Evolutionary conservation across 2,888 invertebrate genomes (phyloP).

Genomic region (Epicampocera succincta): DNA sequence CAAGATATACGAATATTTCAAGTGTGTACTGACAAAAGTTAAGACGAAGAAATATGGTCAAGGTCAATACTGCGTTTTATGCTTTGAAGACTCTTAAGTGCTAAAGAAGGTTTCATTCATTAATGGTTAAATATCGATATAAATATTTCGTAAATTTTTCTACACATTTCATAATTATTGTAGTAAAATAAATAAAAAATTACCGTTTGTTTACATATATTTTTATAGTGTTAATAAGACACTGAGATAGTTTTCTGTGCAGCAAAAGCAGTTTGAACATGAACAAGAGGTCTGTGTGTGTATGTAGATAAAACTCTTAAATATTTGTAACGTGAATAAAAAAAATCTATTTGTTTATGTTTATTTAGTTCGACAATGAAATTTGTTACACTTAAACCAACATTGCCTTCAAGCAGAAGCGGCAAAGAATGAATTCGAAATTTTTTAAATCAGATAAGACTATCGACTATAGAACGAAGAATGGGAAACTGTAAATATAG

Average conservation of each 20-base stretch:
- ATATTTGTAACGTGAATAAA: neutral
- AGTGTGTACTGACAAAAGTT: too few species aligned
- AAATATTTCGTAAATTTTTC: constrained; percentile 22
- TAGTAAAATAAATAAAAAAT: constrained; percentile 1
- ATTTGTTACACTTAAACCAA: constrained; percentile 26
- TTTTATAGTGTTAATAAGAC: constrained; percentile 1
- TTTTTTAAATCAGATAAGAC: too few species aligned
- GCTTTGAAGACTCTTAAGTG: too few species aligned
- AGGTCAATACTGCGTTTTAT: too few species aligned
- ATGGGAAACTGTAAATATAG: too few species aligned
- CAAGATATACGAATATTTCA: too few species aligned
- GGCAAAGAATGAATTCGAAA: neutral
- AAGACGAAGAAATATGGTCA: too few species aligned
- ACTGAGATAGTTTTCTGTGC: constrained; percentile 1
- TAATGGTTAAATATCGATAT: constrained; percentile 30
- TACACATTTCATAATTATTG: constrained; percentile 47
- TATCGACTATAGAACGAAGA: too few species aligned
- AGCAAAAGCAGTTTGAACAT: neutral
- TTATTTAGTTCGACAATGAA: constrained; percentile 17
- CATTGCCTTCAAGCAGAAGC: constrained; percentile 5
- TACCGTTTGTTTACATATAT: neutral
- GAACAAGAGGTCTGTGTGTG: neutral
- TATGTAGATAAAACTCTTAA: neutral
- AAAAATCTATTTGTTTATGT: constrained; percentile 7
- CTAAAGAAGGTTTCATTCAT: too few species aligned